Base-by-base conservation (phyloP, 2,797 vertebrate species). In the Betta splendens region DNA sequence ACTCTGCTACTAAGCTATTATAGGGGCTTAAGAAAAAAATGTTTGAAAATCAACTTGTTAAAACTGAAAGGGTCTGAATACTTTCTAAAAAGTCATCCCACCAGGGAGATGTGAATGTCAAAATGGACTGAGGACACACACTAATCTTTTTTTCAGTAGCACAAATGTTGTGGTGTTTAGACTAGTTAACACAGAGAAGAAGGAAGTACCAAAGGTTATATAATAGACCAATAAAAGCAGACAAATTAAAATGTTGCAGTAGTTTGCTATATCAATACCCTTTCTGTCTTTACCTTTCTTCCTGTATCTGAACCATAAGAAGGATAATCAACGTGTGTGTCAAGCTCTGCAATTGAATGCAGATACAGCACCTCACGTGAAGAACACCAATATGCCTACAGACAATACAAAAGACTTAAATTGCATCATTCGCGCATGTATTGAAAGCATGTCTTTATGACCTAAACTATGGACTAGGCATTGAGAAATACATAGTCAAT, bases 131-230 rank as follows among this genome's bases (percentile, higher is more conserved):
- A n/a, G n/a, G n/a, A n/a, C n/a, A n/a, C n/a, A n/a, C n/a, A n/a
- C n/a, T n/a, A n/a, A n/a, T n/a, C n/a, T n/a, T n/a, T n/a, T n/a
- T n/a, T n/a, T n/a, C n/a, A 5, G 6, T 26, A 26, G 26, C 7
- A 26, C 26, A 26, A 26, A 9, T 26, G 5, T 66, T 66, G 25
- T 37, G 59, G 31, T 28, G 33, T 36, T 55, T 64, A 81, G 68
- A 73, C 65, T 62, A 37, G 46, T n/a, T 5, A 55, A 50, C 43
- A 80, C 39, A 77, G 44, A 67, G 54, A 82, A 87, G 58, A 54
- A 85, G 82, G 84, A 90, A 89, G 85, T 84, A 44, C 50, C 52
- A 86, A 85, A 82, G 86, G 87, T 78, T 74, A 89, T 66, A 85
- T 64, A 42, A 33, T 55, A 49, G 64, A 82, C 81, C 54, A 54